These are phyloP conservation scores for Cepaea nemoralis DNA, from an alignment of 1,140 invertebrate genomes.

Conservation along the genomic window DNA sequence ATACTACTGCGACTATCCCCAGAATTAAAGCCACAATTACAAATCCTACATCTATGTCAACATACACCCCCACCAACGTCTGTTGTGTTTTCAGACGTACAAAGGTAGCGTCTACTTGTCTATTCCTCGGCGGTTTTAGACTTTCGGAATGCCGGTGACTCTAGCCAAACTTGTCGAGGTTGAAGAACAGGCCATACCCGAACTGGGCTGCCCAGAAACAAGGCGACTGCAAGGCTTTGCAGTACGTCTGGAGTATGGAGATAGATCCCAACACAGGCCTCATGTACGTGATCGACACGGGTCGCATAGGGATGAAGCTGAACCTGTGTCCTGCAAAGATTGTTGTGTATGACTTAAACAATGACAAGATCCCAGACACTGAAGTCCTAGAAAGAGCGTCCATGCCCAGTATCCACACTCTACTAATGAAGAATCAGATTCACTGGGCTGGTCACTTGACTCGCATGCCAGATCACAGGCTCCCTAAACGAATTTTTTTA, in stretches of 20 bases:
- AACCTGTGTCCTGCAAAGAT: conserved; percentile 54
- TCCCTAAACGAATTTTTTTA: too few relatives aligned
- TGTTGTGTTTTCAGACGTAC: conserved; percentile 43
- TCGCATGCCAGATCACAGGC: too few relatives aligned
- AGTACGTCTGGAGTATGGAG: conserved; percentile 60
- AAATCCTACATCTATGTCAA: too few relatives aligned
- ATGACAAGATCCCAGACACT: too few relatives aligned
- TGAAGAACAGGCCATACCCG: conserved; percentile 48
- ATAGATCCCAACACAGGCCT: conserved; percentile 56
- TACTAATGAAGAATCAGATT: too few relatives aligned
- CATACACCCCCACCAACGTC: too few relatives aligned
- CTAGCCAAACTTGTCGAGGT: conserved; percentile 45
- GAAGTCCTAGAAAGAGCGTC: too few relatives aligned
- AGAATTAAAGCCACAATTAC: too few relatives aligned
- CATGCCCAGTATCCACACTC: too few relatives aligned
- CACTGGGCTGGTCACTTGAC: too few relatives aligned
- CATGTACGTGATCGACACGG: conserved; percentile 59
- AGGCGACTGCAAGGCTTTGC: conserved; percentile 51
- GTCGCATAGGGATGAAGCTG: conserved; percentile 39
- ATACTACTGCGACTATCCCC: too few relatives aligned
- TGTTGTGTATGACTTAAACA: conserved; percentile 46
- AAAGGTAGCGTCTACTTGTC: conserved; percentile 50
- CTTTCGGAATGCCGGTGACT: conserved; percentile 46
- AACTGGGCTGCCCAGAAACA: conserved; percentile 51
- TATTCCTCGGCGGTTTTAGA: conserved; percentile 55